These are phyloP conservation scores for Adelges cooleyi DNA, from an alignment of 1,140 invertebrate species.

Conservation along the genomic window DNA sequence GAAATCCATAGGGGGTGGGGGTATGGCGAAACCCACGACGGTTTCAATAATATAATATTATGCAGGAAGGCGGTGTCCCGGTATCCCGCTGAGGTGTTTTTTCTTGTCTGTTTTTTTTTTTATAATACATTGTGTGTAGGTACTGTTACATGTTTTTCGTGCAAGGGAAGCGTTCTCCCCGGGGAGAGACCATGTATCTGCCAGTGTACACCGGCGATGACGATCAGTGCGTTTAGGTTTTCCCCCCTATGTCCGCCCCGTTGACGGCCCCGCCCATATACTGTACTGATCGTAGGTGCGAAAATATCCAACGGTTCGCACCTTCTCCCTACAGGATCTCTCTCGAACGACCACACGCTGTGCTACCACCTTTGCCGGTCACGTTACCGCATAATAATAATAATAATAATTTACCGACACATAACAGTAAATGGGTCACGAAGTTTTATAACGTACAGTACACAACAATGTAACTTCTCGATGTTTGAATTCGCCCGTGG, in stretches of 20 bases:
- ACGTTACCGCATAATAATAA: no score
- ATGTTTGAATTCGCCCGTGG: no score
- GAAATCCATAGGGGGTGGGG: background rate
- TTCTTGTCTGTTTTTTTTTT: background rate
- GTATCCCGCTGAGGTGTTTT: constrained; percentile 21
- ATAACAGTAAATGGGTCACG: no score
- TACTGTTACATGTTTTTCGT: no score
- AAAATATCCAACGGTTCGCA: constrained; percentile 18
- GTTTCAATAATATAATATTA: background rate
- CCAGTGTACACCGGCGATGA: no score
- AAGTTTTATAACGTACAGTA: no score
- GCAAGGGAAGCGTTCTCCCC: no score
- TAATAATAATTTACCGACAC: no score
- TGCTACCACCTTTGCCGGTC: constrained; percentile 11
- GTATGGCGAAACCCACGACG: background rate
- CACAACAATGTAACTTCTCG: no score
- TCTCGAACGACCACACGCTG: constrained; percentile 3
- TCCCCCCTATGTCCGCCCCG: background rate
- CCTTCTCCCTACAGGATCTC: background rate
- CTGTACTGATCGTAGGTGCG: constrained; percentile 8
- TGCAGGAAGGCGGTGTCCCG: constrained; percentile 1
- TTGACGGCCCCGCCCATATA: background rate
- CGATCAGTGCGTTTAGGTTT: background rate
- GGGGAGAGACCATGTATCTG: no score
- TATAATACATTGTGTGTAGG: no score